phyloP scores from a whole-genome alignment of 1,140 invertebrate genomes.

The Caenorhabditis remanei region DNA sequence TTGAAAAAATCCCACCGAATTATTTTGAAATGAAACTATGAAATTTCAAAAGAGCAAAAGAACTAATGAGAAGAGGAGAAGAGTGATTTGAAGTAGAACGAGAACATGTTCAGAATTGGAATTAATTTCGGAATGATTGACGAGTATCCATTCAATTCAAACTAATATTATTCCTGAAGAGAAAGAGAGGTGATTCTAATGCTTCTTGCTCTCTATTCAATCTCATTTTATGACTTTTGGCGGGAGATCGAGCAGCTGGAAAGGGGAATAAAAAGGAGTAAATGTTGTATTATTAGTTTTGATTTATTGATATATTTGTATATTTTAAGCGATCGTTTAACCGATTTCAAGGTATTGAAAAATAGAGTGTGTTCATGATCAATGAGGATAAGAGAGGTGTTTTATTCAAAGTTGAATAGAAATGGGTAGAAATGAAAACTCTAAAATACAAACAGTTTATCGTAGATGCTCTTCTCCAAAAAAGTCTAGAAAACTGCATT shows the following conservation, averaged over 20 bases:
- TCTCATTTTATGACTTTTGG: slow-evolving; percentile 37
- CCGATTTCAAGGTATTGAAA: too few species aligned
- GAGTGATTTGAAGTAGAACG: background rate
- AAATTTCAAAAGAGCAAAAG: slow-evolving; percentile 20
- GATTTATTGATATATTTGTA: slow-evolving; percentile 9
- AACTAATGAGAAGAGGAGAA: background rate
- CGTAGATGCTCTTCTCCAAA: too few species aligned
- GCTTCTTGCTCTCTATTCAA: slow-evolving; percentile 25
- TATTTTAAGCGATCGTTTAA: too few species aligned
- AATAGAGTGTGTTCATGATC: too few species aligned
- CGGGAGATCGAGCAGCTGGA: slow-evolving; percentile 45
- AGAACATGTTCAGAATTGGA: slow-evolving; percentile 27
- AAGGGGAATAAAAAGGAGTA: slow-evolving; percentile 6
- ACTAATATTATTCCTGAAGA: slow-evolving; percentile 30
- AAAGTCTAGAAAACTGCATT: too few species aligned
- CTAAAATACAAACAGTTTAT: too few species aligned
- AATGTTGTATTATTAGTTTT: slow-evolving; percentile 38
- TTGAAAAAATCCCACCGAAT: background rate
- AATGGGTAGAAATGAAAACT: too few species aligned
- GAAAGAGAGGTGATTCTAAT: background rate
- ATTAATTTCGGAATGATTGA: slow-evolving; percentile 55
- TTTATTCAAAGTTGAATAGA: too few species aligned
- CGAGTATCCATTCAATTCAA: slow-evolving; percentile 28
- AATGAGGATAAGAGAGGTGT: too few species aligned
- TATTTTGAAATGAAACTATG: background rate